Evolutionary conservation across 2,797 vertebrate species (phyloP), one percentile per base, ranked within the genome.

Genomic region (Dryobates pubescens): DNA sequence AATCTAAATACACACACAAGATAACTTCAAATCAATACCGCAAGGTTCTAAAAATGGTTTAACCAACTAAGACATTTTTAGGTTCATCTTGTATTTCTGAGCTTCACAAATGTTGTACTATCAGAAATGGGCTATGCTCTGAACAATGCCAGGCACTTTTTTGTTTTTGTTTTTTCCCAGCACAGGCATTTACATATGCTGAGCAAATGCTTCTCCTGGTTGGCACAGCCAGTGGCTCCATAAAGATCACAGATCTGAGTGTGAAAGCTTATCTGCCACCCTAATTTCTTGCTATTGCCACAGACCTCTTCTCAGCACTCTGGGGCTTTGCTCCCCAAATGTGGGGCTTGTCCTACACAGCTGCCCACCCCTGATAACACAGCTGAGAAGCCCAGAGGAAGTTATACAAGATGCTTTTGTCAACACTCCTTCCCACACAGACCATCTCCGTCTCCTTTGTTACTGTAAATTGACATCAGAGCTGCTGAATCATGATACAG

Each of bases 321-420:
- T 88, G 85, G 88, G 82, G 26, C 87, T 91, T 89, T 87, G 88
- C 91, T 94, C 91, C 87, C 70, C 51, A 56, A 61, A 41, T 64
- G 76, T 49, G 62, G 30, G 76, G 73, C 82, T 94, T 74, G 36
- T 76, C 54, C 81, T 88, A 17, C 77, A 69, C 92, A 92, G 92
- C 88, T 96, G 95, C 91, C 88, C 89, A 94, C 75, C 87, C 38
- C 86, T 95, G 92, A 94, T 94, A 96, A 94, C 91, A 92, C 89
- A 96, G 73, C 93, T 94, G 90, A 93, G 89, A 78, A 90, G 85
- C 93, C 78, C 86, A 95, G 88, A 94, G 96, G 96, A 97, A 97
- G 96, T 96, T 96, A 93, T 97, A 96, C 96, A 96, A 95, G 95
- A 95, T 90, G 92, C 91, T 93, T 95, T 96, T 96, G 95, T 93